Percentiles rank a stretch among this genome's conserved stretches.
These are phyloP conservation scores for Orgyia antiqua DNA, from an alignment of 2,888 invertebrate species.

Conservation along the genomic window DNA sequence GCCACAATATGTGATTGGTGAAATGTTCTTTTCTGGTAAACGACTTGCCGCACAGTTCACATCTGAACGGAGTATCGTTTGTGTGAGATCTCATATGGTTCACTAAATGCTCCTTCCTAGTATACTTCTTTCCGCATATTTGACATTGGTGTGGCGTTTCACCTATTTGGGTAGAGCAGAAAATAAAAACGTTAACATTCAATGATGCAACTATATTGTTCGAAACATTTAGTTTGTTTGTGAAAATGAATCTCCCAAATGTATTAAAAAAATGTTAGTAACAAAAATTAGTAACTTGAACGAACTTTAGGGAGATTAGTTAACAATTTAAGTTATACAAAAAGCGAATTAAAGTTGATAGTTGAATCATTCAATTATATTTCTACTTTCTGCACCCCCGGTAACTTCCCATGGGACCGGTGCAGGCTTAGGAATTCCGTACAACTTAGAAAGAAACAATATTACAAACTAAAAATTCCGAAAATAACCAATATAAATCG, in stretches of 20 bases:
- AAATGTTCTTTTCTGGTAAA: slow-evolving; percentile 94
- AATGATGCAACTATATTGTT: slow-evolving; percentile 73
- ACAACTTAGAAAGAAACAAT: slow-evolving; percentile 23
- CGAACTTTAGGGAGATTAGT: slow-evolving; percentile 27
- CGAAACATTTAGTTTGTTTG: slow-evolving; percentile 44
- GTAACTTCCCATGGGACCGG: slow-evolving; percentile 40
- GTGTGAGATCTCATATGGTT: slow-evolving; percentile 94
- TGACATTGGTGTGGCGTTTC: slow-evolving; percentile 93
- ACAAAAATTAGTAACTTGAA: slow-evolving; percentile 15
- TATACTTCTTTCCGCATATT: slow-evolving; percentile 92
- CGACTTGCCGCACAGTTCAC: slow-evolving; percentile 92
- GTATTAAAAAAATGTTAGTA: slow-evolving; percentile 22
- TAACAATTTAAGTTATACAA: slow-evolving; percentile 24
- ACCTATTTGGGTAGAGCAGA: slow-evolving; percentile 78
- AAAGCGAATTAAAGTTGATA: slow-evolving; percentile 37
- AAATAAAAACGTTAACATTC: slow-evolving; percentile 71
- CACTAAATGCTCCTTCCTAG: slow-evolving; percentile 91
- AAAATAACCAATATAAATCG: slow-evolving; percentile 28
- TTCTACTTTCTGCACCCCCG: slow-evolving; percentile 70
- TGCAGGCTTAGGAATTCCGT: slow-evolving; percentile 63
- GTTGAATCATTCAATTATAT: slow-evolving; percentile 73
- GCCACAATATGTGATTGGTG: slow-evolving; percentile 94
- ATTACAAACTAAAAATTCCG: slow-evolving; percentile 49
- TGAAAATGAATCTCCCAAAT: slow-evolving; percentile 21
- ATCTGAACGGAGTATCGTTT: slow-evolving; percentile 91